Percentiles rank a stretch among this genome's conserved stretches.
Conservation (phyloP, 2,888 invertebrate species). For the Eilema sororculum region DNA sequence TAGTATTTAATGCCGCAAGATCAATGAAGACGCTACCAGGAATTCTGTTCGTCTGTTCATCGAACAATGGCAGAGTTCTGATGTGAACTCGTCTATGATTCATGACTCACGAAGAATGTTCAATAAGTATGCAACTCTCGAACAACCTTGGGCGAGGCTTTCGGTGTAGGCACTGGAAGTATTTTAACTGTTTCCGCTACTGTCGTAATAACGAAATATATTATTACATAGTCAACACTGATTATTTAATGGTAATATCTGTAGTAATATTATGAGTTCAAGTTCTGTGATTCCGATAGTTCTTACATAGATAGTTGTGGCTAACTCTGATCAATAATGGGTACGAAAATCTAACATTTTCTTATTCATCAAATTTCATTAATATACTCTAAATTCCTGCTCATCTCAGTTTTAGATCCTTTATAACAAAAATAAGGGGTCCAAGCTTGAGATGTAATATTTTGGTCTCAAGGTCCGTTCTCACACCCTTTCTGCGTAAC, state of each 20-base stretch:
- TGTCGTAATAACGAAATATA: slow-evolving; percentile 17
- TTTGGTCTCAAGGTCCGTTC: too few relatives aligned
- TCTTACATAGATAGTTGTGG: too few relatives aligned
- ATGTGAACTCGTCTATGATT: slow-evolving; percentile 26
- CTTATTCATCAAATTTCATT: too few relatives aligned
- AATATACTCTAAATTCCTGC: too few relatives aligned
- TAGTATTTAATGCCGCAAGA: not conserved
- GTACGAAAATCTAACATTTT: too few relatives aligned
- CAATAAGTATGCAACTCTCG: slow-evolving; percentile 16
- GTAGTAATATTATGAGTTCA: not conserved
- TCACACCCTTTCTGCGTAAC: too few relatives aligned
- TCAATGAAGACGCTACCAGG: not conserved
- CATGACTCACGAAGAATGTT: slow-evolving; percentile 29
- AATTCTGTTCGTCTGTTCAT: slow-evolving; percentile 29
- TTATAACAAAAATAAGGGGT: too few relatives aligned
- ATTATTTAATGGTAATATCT: not conserved
- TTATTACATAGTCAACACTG: not conserved
- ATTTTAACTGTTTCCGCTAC: slow-evolving; percentile 42
- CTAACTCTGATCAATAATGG: too few relatives aligned
- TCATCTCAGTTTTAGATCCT: too few relatives aligned
- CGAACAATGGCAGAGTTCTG: slow-evolving; percentile 37
- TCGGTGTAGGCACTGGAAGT: slow-evolving; percentile 11
- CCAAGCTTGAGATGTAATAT: too few relatives aligned
- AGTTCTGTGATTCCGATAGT: not conserved
- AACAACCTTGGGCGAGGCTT: slow-evolving; percentile 24